Evolutionary conservation across 2,797 vertebrate species (phyloP), one percentile per base, ranked within the genome.

Genomic region (Neoniphon sammara): DNA sequence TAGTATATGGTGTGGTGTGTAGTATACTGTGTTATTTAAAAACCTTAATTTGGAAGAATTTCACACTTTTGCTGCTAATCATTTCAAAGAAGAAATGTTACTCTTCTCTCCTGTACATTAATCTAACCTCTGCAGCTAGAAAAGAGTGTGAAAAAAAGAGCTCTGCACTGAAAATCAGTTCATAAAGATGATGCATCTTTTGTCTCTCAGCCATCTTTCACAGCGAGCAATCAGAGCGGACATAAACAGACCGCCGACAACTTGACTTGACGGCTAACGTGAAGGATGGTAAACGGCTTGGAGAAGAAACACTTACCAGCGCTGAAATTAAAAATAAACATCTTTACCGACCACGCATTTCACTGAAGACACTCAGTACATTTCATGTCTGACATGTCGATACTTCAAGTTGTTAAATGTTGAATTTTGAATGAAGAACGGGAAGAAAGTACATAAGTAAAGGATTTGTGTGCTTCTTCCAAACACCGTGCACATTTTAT

Each of bases 111-210:
- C 47, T 5, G 18, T 49, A 18, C 47, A 20, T 49, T 20, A 6
- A 49, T 49, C 47, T 49, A 7, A 49, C 47, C 7, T 5, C 47
- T 49, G 47, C 47, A 18, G 17, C 20, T 49, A 10, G 14, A 14
- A 47, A 15, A 17, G 17, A 15, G 14, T 4, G 17, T 34, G 4
- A 7, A 34, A 7, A 34, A 34, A 4, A 34, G 7, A 7, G 31
- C 7, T 2, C 62, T 50, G 7, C 57, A 44, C 44, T 52, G 34
- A 36, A 77, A 50, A 69, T 42, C 34, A 18, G 62, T 44, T 47
- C 53, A 23, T 42, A 44, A 59, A 14, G 20, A 64, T 54, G 72
- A 83, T 34, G 65, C 60, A 75, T 67, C 78, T 52, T 77, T 81
- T 72, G 75, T 81, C 54, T 80, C 56, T 20, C 50, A 0, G 59